Percentiles rank a stretch among this genome's conserved stretches.
phyloP scores from a whole-genome alignment of 2,797 vertebrate genomes.

The Parotocinclus haroldoi region DNA sequence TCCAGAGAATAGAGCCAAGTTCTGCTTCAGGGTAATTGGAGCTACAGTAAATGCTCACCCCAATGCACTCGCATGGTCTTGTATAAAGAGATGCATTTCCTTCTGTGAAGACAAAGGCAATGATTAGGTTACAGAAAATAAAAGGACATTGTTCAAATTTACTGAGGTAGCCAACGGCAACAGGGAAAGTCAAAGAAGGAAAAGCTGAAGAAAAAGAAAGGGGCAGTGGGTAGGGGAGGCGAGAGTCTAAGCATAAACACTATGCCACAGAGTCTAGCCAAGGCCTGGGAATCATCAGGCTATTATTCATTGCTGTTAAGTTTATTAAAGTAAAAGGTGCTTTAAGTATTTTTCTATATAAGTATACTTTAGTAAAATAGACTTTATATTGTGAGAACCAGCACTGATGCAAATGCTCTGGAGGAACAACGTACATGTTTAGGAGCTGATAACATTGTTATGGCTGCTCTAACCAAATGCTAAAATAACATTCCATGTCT shows the following conservation, averaged over 20 bases:
- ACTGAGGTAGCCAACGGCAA: slow-evolving; percentile 65
- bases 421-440: too few species aligned
- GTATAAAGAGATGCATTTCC: slow-evolving; percentile 34
- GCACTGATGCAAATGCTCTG: too few species aligned
- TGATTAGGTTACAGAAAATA: slow-evolving; percentile 63
- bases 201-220: slow-evolving; percentile 28
- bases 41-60: slow-evolving; percentile 24
- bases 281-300: slow-evolving; percentile 41
- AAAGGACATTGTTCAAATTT: slow-evolving; percentile 63
- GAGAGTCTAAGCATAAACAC: slow-evolving; percentile 48
- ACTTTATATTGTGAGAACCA: too few species aligned
- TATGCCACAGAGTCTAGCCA: slow-evolving; percentile 39
- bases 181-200: slow-evolving; percentile 49
- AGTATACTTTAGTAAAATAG: too few species aligned
- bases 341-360: too few species aligned
- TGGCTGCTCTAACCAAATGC: too few species aligned
- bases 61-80: slow-evolving; percentile 18
- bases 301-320: slow-evolving; percentile 33
- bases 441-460: too few species aligned
- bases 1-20: slow-evolving; percentile 36
- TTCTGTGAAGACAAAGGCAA: slow-evolving; percentile 49
- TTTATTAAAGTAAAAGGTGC: slow-evolving; percentile 43
- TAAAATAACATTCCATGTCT: too few species aligned
- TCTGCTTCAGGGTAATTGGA: slow-evolving; percentile 38
- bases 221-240: slow-evolving; percentile 18